A percentile compares a stretch with the other conserved stretches of the same genome.
These are phyloP conservation scores for Sarcophaga caerulescens DNA, from an alignment of 2,888 invertebrate genomes.

Conservation along the genomic window DNA sequence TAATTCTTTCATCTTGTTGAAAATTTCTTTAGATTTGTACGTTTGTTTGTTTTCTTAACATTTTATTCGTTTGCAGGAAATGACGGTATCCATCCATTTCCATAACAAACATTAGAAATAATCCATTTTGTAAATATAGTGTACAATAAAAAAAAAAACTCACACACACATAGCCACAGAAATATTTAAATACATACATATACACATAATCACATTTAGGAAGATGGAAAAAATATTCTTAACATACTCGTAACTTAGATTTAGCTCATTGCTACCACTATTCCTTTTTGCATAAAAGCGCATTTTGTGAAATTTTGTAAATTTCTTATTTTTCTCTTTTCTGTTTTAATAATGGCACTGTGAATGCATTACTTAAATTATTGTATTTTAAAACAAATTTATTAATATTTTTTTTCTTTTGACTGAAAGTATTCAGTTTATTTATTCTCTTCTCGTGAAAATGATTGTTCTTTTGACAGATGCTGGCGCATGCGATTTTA, in stretches of 20 bases:
- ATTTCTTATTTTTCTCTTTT: constrained; percentile 6
- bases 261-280: constrained; percentile 70
- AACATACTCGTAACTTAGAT: constrained; percentile 78
- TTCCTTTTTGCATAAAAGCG: constrained; percentile 75
- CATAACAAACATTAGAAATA: too few species aligned
- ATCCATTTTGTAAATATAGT: too few species aligned
- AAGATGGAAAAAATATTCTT: neutral
- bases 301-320: constrained; percentile 66
- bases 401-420: neutral
- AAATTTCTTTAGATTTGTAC: too few species aligned
- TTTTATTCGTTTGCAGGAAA: neutral
- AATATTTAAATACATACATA: constrained; percentile 7
- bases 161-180: neutral
- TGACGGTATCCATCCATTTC: neutral
- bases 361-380: constrained; percentile 1
- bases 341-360: constrained; percentile 4
- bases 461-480: neutral
- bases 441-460: neutral
- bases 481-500: too few species aligned
- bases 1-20: too few species aligned
- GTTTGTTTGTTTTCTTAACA: too few species aligned
- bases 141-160: too few species aligned
- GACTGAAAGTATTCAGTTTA: neutral
- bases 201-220: neutral
- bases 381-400: neutral